These are phyloP conservation scores for Propithecus coquereli DNA, from an alignment of 2,113 vertebrate species.

Conservation along the genomic window DNA sequence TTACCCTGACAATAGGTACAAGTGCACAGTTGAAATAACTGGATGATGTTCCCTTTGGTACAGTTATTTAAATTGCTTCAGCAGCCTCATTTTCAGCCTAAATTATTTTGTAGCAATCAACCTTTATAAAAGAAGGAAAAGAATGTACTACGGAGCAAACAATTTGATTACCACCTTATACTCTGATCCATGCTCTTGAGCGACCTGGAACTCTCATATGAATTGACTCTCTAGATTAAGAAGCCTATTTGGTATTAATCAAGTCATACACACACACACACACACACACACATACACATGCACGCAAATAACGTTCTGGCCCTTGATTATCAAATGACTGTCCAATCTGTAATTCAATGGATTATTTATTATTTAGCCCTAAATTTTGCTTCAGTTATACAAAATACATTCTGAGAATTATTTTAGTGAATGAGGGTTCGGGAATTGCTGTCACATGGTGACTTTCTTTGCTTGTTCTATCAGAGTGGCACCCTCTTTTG, in stretches of 20 bases:
- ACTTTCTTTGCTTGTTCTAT: not conserved
- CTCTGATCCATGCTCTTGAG: not conserved
- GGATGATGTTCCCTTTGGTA: not conserved
- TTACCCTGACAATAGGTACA: not conserved
- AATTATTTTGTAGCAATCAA: not conserved
- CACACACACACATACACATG: not conserved
- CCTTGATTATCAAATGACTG: not conserved
- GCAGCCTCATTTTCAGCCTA: slow-evolving; percentile 1
- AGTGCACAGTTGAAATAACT: not conserved
- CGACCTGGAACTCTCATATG: not conserved
- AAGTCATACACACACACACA: not conserved
- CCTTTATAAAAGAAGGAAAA: slow-evolving; percentile 47
- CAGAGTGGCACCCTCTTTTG: not conserved
- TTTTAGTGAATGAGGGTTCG: not conserved
- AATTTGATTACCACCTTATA: slow-evolving; percentile 6
- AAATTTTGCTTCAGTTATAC: slow-evolving; percentile 14
- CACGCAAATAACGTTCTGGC: not conserved
- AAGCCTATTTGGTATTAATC: not conserved
- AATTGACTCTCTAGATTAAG: not conserved
- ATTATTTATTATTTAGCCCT: not conserved
- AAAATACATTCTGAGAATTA: not conserved
- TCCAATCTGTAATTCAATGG: not conserved
- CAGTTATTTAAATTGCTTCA: slow-evolving; percentile 42
- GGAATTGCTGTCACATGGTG: not conserved
- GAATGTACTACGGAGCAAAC: not conserved